Evolutionary conservation across 2,797 vertebrate species (phyloP).

Genomic region (Ctenosaura bakeri): DNA sequence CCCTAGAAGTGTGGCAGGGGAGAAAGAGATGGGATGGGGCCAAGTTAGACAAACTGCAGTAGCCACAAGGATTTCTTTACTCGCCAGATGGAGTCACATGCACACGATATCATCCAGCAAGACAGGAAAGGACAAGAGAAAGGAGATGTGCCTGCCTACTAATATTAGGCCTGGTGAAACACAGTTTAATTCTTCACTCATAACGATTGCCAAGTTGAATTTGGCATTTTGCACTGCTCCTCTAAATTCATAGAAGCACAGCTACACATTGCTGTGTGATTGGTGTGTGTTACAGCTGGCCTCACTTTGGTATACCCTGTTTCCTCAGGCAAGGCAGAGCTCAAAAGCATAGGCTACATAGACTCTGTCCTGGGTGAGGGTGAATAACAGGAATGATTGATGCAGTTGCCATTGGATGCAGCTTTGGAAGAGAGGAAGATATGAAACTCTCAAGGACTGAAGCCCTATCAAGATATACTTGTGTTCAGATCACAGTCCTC

Average conservation of each 20-base stretch:
- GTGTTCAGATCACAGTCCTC: background rate
- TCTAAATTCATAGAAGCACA: background rate
- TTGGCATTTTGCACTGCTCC: background rate
- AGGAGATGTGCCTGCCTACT: background rate
- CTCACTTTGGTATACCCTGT: background rate
- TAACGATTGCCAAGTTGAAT: background rate
- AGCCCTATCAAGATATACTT: background rate
- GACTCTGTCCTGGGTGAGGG: background rate
- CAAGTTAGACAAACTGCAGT: background rate
- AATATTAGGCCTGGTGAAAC: background rate
- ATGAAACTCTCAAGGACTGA: background rate
- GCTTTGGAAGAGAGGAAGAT: background rate
- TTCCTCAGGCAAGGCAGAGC: background rate
- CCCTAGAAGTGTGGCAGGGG: constrained; percentile 77
- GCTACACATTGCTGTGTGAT: background rate
- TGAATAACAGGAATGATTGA: background rate
- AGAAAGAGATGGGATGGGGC: background rate
- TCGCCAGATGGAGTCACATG: background rate
- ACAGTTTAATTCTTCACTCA: background rate
- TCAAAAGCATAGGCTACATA: background rate
- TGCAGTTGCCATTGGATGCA: background rate
- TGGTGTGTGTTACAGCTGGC: background rate
- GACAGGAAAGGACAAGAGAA: background rate
- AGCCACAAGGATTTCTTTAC: background rate
- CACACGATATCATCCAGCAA: too few relatives aligned